Evolutionary conservation across 2,797 vertebrate genomes (phyloP).

Genomic region (Enteromius treurensis): DNA sequence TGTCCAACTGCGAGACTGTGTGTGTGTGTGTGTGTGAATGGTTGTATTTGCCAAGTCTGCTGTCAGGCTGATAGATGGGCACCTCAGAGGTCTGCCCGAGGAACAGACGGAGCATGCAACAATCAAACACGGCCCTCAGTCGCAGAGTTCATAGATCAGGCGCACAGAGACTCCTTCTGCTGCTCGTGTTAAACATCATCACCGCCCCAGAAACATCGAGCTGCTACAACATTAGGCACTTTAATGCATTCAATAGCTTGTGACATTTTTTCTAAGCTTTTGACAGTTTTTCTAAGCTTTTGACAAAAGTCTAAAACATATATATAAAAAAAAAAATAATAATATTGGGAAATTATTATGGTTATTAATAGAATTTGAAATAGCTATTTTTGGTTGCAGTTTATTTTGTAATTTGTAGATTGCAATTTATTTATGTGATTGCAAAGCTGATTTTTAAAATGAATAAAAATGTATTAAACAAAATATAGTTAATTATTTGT

Average conservation of each 20-base stretch:
- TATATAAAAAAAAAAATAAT: neutral
- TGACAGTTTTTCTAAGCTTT: too few species aligned
- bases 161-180: conserved; percentile 1
- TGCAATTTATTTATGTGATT: neutral
- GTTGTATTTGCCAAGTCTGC: conserved; percentile 12
- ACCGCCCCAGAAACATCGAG: neutral
- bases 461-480: neutral
- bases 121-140: conserved; percentile 29
- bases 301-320: neutral
- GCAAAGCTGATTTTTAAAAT: neutral
- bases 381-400: neutral
- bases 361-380: neutral
- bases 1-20: neutral
- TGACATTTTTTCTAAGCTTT: neutral
- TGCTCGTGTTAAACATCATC: conserved; percentile 26
- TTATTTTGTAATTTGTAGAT: neutral
- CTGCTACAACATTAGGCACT: neutral
- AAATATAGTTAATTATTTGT: neutral
- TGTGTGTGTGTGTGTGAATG: neutral
- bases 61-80: conserved; percentile 48
- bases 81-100: conserved; percentile 34
- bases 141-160: conserved; percentile 32
- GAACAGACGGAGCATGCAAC: conserved; percentile 32
- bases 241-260: neutral
- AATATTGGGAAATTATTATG: neutral